Percentiles rank a stretch among this genome's conserved stretches.
Conservation (phyloP, 2,797 vertebrate species). For the Pristis pectinata region DNA sequence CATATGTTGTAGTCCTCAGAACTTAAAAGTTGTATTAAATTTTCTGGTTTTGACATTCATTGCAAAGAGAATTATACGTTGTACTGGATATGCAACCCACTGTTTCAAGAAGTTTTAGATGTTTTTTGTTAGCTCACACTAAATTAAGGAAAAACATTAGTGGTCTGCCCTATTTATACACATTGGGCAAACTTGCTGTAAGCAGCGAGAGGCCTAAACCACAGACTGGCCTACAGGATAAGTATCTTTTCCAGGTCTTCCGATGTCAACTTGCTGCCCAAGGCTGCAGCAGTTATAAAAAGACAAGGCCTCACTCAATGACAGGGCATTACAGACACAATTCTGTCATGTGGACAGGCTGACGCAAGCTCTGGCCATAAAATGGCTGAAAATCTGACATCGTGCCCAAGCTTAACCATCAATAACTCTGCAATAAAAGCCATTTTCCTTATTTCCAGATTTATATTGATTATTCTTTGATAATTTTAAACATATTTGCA, state of each 20-base stretch:
- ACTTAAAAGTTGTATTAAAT: not conserved
- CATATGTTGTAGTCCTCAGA: not conserved
- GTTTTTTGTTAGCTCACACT: not conserved
- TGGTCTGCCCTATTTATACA: not conserved
- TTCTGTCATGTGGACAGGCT: too few relatives aligned
- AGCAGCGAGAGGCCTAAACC: too few relatives aligned
- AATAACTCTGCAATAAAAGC: not conserved
- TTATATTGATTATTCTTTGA: not conserved
- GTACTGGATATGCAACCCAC: not conserved
- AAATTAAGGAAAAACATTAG: conserved; percentile 2
- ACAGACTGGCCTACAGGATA: too few relatives aligned
- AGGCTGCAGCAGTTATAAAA: too few relatives aligned
- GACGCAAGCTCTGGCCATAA: too few relatives aligned
- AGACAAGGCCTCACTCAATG: too few relatives aligned
- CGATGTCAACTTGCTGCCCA: too few relatives aligned
- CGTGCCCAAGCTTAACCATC: too few relatives aligned
- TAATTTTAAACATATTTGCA: not conserved
- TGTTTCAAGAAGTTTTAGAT: not conserved
- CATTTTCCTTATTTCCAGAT: not conserved
- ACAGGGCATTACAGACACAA: too few relatives aligned
- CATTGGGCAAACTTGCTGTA: too few relatives aligned
- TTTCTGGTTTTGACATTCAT: not conserved
- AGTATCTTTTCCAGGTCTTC: too few relatives aligned
- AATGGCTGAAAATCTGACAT: too few relatives aligned
- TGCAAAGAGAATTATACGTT: not conserved